These are phyloP conservation scores for Abrostola tripartita DNA, from an alignment of 2,888 invertebrate genomes.

Conservation along the genomic window DNA sequence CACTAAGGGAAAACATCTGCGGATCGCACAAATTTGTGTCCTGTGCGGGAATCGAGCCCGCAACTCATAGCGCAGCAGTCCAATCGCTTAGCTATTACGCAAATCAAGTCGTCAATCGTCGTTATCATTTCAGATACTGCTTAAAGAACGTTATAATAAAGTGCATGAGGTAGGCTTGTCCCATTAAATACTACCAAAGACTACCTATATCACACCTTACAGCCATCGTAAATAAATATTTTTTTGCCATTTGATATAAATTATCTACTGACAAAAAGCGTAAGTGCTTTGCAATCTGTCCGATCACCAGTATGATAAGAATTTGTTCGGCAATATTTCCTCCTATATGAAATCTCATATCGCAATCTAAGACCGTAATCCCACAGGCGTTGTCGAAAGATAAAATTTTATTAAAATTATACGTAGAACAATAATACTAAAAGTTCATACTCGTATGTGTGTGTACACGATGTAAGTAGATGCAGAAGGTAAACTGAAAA, in stretches of 20 bases:
- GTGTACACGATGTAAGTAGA: slow-evolving; percentile 2
- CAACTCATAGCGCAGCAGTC: no score
- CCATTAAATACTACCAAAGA: no score
- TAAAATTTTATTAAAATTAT: slow-evolving; percentile 59
- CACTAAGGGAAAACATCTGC: no score
- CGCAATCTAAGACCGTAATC: not conserved
- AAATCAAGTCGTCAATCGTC: no score
- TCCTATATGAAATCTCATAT: slow-evolving; percentile 24
- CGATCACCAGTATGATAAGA: slow-evolving; percentile 24
- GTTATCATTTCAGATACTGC: not conserved
- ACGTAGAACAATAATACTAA: slow-evolving; percentile 42
- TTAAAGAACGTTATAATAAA: not conserved
- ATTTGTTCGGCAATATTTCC: slow-evolving; percentile 26
- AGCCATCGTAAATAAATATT: no score
- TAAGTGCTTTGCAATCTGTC: slow-evolving; percentile 8
- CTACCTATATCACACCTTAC: no score
- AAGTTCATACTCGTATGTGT: slow-evolving; percentile 41
- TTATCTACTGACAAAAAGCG: slow-evolving; percentile 24
- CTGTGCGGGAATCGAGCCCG: no score
- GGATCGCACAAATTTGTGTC: no score
- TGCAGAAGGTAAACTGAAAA: not conserved
- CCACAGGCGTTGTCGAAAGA: slow-evolving; percentile 17
- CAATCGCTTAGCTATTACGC: no score
- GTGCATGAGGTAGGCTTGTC: no score
- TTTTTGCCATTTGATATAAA: not conserved